A percentile compares a stretch with the other conserved stretches of the same genome.
phyloP scores from a whole-genome alignment of 2,797 vertebrate species.

The Ptychobarbus kaznakovi region DNA sequence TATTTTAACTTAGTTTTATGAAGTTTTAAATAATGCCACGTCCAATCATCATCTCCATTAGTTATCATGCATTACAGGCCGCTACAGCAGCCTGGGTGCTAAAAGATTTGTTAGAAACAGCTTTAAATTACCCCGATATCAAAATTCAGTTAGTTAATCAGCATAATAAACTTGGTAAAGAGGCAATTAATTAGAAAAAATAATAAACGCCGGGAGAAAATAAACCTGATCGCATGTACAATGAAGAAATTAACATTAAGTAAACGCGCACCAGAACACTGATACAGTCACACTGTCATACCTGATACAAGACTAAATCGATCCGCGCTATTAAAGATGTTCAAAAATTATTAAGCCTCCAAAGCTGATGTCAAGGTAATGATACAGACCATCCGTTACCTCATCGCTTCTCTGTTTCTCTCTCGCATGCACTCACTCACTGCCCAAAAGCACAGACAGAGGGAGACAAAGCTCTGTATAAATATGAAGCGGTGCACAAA shows the following conservation, averaged over 20 bases:
- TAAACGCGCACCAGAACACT: neutral
- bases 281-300: neutral
- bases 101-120: neutral
- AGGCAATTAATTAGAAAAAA: no score
- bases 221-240: neutral
- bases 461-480: slow-evolving; percentile 28
- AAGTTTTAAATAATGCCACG: slow-evolving; percentile 9
- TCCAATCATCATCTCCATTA: neutral
- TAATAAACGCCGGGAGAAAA: no score
- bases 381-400: slow-evolving; percentile 20
- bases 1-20: neutral
- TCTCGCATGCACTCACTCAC: neutral
- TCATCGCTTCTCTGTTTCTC: slow-evolving; percentile 26
- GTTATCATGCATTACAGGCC: neutral
- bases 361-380: slow-evolving; percentile 1
- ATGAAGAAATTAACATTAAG: no score
- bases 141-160: neutral
- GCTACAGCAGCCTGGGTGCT: neutral
- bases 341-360: neutral
- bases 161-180: neutral
- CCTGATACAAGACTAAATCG: neutral
- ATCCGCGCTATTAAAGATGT: slow-evolving; percentile 12
- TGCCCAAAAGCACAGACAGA: neutral
- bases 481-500: neutral
- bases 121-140: neutral